phyloP scores from a whole-genome alignment of 1,140 invertebrate genomes.

The Drosophila lacteicornis region DNA sequence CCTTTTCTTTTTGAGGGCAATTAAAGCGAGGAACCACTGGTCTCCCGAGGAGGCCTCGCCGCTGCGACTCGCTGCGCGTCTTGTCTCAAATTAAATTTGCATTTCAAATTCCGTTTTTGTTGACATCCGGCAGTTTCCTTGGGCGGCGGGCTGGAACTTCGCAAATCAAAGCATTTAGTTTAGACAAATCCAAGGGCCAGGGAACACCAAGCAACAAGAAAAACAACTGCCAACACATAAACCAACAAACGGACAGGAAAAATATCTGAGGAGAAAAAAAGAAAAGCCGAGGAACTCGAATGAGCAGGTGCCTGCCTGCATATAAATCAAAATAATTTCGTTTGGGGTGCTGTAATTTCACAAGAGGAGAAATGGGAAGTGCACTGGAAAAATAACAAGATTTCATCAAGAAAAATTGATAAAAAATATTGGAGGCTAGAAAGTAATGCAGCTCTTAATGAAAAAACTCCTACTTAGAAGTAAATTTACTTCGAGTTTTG shows the following conservation, averaged over 20 bases:
- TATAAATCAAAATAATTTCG: slow-evolving; percentile 83
- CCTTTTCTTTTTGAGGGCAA: slow-evolving; percentile 40
- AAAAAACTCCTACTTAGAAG: no score
- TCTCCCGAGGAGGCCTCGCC: slow-evolving; percentile 14
- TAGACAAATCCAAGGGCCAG: slow-evolving; percentile 68
- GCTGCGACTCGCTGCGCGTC: slow-evolving; percentile 35
- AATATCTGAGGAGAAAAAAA: slow-evolving; percentile 4
- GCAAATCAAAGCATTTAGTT: slow-evolving; percentile 80
- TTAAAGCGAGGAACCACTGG: slow-evolving; percentile 44
- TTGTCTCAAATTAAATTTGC: slow-evolving; percentile 82
- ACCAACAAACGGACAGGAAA: slow-evolving; percentile 14
- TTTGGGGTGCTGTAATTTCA: slow-evolving; percentile 70
- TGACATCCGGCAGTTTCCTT: slow-evolving; percentile 41
- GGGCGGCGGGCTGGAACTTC: background rate
- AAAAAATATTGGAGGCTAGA: no score
- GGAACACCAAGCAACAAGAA: slow-evolving; percentile 20
- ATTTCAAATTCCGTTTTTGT: slow-evolving; percentile 78
- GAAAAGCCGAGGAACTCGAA: slow-evolving; percentile 8
- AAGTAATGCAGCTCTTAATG: no score
- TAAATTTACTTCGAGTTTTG: no score
- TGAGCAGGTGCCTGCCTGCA: slow-evolving; percentile 57
- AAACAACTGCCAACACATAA: slow-evolving; percentile 11
- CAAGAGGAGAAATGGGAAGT: slow-evolving; percentile 14
- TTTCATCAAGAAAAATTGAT: background rate
- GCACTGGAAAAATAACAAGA: background rate